Base-by-base conservation (phyloP, 2,888 invertebrate species). In the Blastobasis lacticolella region DNA sequence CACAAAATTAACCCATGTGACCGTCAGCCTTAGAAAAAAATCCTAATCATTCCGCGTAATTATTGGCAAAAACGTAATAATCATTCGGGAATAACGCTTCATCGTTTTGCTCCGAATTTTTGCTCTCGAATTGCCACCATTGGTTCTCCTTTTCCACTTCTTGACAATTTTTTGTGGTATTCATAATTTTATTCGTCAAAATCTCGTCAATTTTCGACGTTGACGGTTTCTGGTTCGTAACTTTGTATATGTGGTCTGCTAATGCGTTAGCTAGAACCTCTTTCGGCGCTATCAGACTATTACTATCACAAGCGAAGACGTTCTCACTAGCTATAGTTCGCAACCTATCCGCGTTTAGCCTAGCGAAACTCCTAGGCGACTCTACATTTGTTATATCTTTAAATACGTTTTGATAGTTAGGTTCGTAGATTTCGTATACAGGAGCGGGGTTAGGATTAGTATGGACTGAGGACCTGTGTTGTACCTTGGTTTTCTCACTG, bases 221-320 rank as follows among this genome's bases (percentile, higher is more conserved):
- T 43, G 86, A 86, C 38, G 88, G 87, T 55, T 88, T 89, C 57
- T 89, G 89, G 79, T 88, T 88, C 60, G 89, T 89, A 49, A 89
- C 88, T 79, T 88, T 89, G 52, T 88, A 88, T 45, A 89, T 89
- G 47, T 89, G 89, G 57, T 89, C 87, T 0, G 76, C 87, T 54
- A 89, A 63, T 1, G 82, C 88, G 49, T 83, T 86, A 0, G 88
- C 85, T 57, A 89, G 57, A 0, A 88, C 82, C 10, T 84, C 80
- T 63, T 87, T 86, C 0, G 89, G 89, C 0, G 88, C 89, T 57
- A 89, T 80, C 2, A 88, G 57, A n/a, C 70, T 75, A 45, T 49
- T 59, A 42, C 61, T 69, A 54, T 84, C 84, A 45, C 77, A 75
- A 4, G 77, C 65, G 6, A 87, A 55, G 45, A 87, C 84, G 45